Evolutionary conservation across 2,888 invertebrate species (phyloP).

Genomic region (Liopterus haemorrhoidalis): DNA sequence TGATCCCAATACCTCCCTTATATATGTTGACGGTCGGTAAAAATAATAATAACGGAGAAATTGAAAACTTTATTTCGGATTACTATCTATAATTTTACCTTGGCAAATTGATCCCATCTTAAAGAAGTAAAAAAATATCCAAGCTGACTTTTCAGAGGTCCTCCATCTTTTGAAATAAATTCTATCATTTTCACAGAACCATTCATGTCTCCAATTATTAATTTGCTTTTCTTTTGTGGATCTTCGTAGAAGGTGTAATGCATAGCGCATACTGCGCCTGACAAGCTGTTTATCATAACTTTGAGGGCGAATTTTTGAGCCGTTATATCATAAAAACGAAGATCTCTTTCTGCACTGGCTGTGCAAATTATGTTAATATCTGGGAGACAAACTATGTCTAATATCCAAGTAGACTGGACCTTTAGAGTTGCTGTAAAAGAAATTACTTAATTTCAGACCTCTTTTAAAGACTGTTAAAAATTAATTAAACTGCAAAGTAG

Average conservation of each 20-base stretch:
- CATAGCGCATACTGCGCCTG: slow-evolving; percentile 52
- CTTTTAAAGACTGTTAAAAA: not conserved
- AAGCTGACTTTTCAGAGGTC: slow-evolving; percentile 65
- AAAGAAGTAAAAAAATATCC: slow-evolving; percentile 55
- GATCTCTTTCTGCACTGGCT: slow-evolving; percentile 69
- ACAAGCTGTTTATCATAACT: slow-evolving; percentile 63
- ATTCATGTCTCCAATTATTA: slow-evolving; percentile 68
- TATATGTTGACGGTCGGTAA: no score
- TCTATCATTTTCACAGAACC: slow-evolving; percentile 62
- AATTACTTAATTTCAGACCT: not conserved
- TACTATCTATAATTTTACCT: no score
- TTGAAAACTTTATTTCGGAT: no score
- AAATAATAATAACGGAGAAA: no score
- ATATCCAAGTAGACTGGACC: slow-evolving; percentile 63
- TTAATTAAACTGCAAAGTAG: not conserved
- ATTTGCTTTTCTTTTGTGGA: slow-evolving; percentile 53
- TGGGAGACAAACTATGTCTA: slow-evolving; percentile 66
- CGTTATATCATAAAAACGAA: slow-evolving; percentile 74
- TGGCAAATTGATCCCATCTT: slow-evolving; percentile 46
- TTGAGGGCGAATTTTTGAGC: slow-evolving; percentile 67
- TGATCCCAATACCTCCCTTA: no score
- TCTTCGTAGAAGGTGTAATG: slow-evolving; percentile 57
- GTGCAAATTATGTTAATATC: slow-evolving; percentile 73
- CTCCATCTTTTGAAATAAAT: slow-evolving; percentile 57
- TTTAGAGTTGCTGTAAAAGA: slow-evolving; percentile 51